Percentiles rank a stretch among this genome's conserved stretches.
phyloP scores from a whole-genome alignment of 2,797 vertebrate species.

The Sphenopsis melanotis region DNA sequence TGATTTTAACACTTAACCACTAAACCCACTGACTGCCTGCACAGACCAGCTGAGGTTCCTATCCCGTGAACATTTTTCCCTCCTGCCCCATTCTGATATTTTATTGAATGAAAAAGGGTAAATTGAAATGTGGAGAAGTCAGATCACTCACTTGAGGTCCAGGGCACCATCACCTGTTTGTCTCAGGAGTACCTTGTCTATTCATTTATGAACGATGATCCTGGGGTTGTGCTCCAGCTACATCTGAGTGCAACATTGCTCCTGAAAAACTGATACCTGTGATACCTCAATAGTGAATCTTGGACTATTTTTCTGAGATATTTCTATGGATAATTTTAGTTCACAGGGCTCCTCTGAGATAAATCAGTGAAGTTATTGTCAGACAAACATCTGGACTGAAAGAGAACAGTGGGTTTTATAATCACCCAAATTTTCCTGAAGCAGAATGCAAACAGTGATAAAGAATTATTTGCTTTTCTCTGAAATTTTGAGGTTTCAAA shows the following conservation, averaged over 20 bases:
- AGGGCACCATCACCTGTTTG: not conserved
- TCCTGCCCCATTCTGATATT: not conserved
- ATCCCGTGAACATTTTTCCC: not conserved
- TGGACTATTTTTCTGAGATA: not conserved
- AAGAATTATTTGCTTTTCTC: not conserved
- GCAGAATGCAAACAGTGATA: not conserved
- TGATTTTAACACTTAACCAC: not conserved
- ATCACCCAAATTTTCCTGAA: not conserved
- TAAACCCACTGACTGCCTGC: not conserved
- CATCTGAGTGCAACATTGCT: rapidly evolving
- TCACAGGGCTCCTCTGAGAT: not conserved
- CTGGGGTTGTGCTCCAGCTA: not conserved
- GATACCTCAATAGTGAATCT: not conserved
- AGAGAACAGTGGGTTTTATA: not conserved
- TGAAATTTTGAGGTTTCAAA: not conserved
- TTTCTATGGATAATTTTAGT: not conserved
- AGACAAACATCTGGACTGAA: not conserved
- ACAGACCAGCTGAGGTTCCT: not conserved
- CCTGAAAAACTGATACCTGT: not conserved
- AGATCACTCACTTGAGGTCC: not conserved
- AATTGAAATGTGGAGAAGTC: not conserved
- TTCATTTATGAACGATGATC: not conserved
- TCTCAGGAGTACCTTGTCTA: not conserved
- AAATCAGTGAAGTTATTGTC: not conserved
- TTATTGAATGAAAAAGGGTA: not conserved